Conservation (phyloP, 2,113 vertebrate species). For the Bujurquina vittata region DNA sequence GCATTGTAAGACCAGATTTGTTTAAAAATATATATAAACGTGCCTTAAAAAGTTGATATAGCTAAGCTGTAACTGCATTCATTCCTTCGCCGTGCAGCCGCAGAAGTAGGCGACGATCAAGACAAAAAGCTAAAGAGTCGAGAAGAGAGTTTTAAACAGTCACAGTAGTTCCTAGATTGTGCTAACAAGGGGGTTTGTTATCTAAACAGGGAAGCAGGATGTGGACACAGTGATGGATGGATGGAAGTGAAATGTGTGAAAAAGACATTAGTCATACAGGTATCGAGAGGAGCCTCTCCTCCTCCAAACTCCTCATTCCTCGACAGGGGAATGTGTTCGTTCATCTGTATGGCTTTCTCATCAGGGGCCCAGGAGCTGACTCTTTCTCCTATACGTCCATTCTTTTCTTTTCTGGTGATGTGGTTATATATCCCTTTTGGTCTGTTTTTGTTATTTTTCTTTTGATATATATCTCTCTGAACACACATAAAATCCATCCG, state of each 20-base stretch:
- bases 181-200: slow-evolving; percentile 25
- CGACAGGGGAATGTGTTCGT: slow-evolving; percentile 17
- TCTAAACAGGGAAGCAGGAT: slow-evolving; percentile 47
- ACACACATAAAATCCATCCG: background rate
- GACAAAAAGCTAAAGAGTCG: background rate
- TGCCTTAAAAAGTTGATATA: background rate
- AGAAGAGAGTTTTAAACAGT: background rate
- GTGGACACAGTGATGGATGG: slow-evolving; percentile 72
- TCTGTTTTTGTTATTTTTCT: slow-evolving; percentile 14
- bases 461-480: background rate
- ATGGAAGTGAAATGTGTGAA: slow-evolving; percentile 73
- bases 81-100: background rate
- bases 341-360: slow-evolving; percentile 75
- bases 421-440: background rate
- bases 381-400: background rate
- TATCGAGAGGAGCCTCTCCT: slow-evolving; percentile 51
- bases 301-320: slow-evolving; percentile 23
- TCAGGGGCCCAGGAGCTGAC: slow-evolving; percentile 51
- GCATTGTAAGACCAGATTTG: background rate
- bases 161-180: slow-evolving; percentile 34
- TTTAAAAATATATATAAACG: background rate
- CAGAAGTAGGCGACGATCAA: background rate
- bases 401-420: slow-evolving; percentile 26
- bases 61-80: background rate
- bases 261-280: slow-evolving; percentile 79